Percentiles rank a stretch among this genome's conserved stretches.
Conservation (phyloP, 2,113 vertebrate genomes). For the Neolamprologus modestus region DNA sequence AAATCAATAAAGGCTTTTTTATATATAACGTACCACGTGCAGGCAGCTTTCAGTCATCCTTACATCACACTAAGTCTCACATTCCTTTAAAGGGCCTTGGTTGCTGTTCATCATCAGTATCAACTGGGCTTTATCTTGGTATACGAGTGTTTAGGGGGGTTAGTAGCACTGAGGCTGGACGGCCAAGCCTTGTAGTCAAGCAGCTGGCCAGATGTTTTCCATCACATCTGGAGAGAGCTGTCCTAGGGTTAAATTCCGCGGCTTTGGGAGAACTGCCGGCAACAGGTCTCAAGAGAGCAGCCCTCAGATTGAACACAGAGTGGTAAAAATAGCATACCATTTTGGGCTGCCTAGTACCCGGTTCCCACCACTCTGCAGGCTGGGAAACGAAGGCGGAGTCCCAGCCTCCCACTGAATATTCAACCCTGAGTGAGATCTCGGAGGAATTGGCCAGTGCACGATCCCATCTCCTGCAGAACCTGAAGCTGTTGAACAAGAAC, state of each 20-base stretch:
- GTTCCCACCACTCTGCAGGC: constrained; percentile 74
- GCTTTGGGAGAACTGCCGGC: constrained; percentile 66
- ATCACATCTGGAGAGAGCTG: constrained; percentile 71
- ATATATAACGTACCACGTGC: not conserved
- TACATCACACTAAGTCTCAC: not conserved
- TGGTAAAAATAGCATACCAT: constrained; percentile 72
- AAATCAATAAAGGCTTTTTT: not conserved
- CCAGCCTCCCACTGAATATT: constrained; percentile 14
- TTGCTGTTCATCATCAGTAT: constrained; percentile 10
- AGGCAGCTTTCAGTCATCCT: not conserved
- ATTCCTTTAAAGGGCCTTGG: not conserved
- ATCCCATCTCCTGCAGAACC: not conserved
- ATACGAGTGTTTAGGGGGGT: not conserved
- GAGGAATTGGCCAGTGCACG: not conserved
- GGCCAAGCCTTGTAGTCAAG: constrained; percentile 18
- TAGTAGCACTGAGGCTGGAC: not conserved
- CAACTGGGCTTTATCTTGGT: not conserved
- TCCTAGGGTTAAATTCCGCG: constrained; percentile 72
- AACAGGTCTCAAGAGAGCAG: constrained; percentile 66
- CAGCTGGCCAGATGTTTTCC: constrained; percentile 75
- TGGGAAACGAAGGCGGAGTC: constrained; percentile 70
- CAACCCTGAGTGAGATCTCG: constrained; percentile 15
- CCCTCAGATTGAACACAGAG: constrained; percentile 61
- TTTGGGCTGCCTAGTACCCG: constrained; percentile 57
- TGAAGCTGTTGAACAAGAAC: not conserved